Evolutionary conservation across 2,113 vertebrate species (phyloP).

Genomic region (Pelecanus crispus): DNA sequence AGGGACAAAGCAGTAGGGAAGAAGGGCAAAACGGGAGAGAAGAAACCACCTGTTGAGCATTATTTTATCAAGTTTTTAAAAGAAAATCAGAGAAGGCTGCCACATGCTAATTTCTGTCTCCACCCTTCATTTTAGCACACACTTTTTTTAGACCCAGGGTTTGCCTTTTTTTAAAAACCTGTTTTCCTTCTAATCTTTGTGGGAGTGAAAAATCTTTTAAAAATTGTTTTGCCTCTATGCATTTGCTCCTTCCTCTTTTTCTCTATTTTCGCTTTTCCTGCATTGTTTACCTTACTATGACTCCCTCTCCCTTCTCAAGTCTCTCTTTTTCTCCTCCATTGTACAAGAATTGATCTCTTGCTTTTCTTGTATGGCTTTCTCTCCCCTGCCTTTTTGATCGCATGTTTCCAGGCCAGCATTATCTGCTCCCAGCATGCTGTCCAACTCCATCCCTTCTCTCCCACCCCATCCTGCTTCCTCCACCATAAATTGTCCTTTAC

Average conservation of each 20-base stretch:
- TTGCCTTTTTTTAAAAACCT: background rate
- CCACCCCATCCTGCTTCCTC: background rate
- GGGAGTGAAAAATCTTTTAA: background rate
- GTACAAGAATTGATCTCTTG: background rate
- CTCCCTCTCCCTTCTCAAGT: background rate
- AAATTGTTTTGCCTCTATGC: background rate
- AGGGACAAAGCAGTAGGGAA: background rate
- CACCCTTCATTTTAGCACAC: background rate
- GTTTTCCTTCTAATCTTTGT: background rate
- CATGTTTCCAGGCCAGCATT: rapidly evolving
- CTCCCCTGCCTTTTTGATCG: background rate
- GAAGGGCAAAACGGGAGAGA: background rate
- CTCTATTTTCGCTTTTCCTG: background rate
- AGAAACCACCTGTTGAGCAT: background rate
- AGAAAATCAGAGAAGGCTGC: background rate
- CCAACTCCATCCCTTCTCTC: background rate
- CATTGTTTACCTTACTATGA: background rate
- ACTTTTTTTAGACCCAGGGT: background rate
- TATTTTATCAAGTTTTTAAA: too few species aligned
- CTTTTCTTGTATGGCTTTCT: background rate
- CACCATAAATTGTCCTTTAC: background rate
- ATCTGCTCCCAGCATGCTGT: background rate
- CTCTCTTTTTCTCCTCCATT: background rate
- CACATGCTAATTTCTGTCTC: background rate
- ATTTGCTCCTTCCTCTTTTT: background rate